phyloP scores from a whole-genome alignment of 2,113 vertebrate genomes.

The Urocynchramus pylzowi region DNA sequence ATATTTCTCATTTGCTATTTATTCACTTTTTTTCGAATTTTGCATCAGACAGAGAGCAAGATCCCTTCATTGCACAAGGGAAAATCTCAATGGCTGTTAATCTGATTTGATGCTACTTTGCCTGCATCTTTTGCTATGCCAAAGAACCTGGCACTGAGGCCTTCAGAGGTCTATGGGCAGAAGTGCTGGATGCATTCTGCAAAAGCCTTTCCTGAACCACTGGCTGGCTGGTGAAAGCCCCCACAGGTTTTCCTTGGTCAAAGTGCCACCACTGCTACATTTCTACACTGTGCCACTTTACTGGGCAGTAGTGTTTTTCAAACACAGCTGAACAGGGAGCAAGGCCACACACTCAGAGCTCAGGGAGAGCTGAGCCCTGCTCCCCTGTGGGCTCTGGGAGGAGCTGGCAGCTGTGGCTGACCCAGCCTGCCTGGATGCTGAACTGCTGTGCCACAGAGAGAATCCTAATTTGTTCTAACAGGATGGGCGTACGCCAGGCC shows the following conservation, averaged over 20 bases:
- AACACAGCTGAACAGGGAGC: background rate
- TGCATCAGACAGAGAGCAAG: background rate
- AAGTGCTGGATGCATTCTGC: background rate
- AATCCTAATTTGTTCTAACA: slow-evolving; percentile 50
- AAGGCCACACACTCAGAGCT: background rate
- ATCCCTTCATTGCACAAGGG: background rate
- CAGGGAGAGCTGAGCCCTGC: background rate
- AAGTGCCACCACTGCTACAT: background rate
- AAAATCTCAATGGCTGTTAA: background rate
- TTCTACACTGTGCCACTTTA: background rate
- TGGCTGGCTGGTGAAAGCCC: background rate
- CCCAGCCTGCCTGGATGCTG: background rate
- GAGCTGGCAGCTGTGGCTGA: background rate
- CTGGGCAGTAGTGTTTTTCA: background rate
- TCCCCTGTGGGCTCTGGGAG: background rate
- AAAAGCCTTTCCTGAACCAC: background rate
- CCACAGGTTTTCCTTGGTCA: background rate
- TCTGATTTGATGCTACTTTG: background rate
- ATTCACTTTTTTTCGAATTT: background rate
- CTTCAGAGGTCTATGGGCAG: background rate
- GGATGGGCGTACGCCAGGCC: background rate
- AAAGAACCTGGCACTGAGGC: background rate
- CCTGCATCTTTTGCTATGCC: background rate
- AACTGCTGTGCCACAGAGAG: background rate
- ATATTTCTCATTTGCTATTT: background rate